Base-by-base conservation (phyloP, 2,113 vertebrate genomes). In the Salvelinus fontinalis region DNA sequence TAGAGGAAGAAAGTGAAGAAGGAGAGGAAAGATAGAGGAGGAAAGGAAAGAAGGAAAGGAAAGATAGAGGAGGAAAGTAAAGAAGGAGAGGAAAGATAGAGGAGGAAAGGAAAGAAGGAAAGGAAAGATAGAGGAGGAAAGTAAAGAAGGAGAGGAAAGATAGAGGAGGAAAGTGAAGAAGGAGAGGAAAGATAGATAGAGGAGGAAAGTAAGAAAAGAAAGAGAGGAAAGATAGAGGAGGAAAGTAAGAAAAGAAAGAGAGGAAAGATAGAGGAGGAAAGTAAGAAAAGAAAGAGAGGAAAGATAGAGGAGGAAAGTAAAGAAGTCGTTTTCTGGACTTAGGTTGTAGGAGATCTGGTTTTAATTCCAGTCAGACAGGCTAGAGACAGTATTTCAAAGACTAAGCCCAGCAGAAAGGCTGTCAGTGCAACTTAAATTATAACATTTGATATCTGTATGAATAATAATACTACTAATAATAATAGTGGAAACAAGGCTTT, bases 321-420 rank as follows among this genome's bases (percentile, higher is more conserved):
- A 57, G 22, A 49, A 29, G 34, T 0, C 12, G 79, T 64, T 70
- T 81, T 77, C 71, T 74, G n/a, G 22, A 54, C 26, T 78, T 67
- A 18, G 12, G 7, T 70, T 83, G 57, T 69, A 24, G 57, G 29
- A 65, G 67, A 78, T 80, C 67, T 80, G 80, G 60, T 83, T 80
- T 86, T 74, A 80, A 81, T 34, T 72, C 60, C 73, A 79, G 73
- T 66, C 66, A 29, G 79, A 77, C 64, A 59, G 65, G 74, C 67
- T 44, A 7, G 29, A 67, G 22, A 75, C 62, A 5, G 2, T 26
- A 34, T n/a, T 57, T 44, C 26, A 9, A 5, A n/a, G 14, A 49
- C 22, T 26, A 11, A 65, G 69, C 59, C 34, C 44, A 18, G 11
- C 73, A 27, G 54, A 11, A 0, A 6, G 57, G 68, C 66, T 71